Conservation (phyloP, 2,797 vertebrate species). For the Takifugu ocellatus region DNA sequence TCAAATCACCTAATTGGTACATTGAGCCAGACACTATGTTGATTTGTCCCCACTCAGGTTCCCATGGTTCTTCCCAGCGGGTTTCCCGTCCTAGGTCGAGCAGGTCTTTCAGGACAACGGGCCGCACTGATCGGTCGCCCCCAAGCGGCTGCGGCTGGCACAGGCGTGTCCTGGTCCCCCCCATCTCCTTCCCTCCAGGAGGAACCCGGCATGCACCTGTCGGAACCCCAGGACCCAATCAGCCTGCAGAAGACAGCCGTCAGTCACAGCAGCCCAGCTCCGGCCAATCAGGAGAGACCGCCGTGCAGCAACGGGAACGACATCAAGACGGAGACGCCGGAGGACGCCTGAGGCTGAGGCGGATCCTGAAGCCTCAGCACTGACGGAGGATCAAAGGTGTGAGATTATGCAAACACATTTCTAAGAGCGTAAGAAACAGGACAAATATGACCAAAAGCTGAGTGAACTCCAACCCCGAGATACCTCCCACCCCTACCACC, state of each 20-base stretch:
- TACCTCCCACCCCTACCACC: conserved; percentile 57
- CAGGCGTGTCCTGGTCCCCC: conserved; percentile 75
- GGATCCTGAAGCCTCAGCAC: too few species aligned
- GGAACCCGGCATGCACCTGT: conserved; percentile 83
- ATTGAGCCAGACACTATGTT: too few species aligned
- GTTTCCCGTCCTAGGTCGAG: conserved; percentile 64
- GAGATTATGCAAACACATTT: conserved; percentile 69
- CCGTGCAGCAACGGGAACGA: conserved; percentile 57
- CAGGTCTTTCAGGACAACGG: conserved; percentile 53
- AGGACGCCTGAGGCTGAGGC: conserved; percentile 84
- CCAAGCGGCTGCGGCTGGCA: conserved; percentile 44
- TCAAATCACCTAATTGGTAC: too few species aligned
- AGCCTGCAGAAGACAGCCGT: conserved; percentile 89
- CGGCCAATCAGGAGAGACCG: conserved; percentile 76
- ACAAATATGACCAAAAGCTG: conserved; percentile 71
- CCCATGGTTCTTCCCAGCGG: conserved; percentile 72
- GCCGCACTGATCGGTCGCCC: conserved; percentile 63
- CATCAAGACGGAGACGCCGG: conserved; percentile 96
- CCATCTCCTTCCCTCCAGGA: conserved; percentile 81
- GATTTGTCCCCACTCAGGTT: conserved; percentile 47
- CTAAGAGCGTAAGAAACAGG: conserved; percentile 53
- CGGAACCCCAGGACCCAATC: conserved; percentile 89
- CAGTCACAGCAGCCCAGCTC: conserved; percentile 85
- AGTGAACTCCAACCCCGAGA: conserved; percentile 64
- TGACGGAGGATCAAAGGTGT: conserved; percentile 46